Base-by-base conservation (phyloP, 2,797 vertebrate species). In the Siniperca scherzeri region DNA sequence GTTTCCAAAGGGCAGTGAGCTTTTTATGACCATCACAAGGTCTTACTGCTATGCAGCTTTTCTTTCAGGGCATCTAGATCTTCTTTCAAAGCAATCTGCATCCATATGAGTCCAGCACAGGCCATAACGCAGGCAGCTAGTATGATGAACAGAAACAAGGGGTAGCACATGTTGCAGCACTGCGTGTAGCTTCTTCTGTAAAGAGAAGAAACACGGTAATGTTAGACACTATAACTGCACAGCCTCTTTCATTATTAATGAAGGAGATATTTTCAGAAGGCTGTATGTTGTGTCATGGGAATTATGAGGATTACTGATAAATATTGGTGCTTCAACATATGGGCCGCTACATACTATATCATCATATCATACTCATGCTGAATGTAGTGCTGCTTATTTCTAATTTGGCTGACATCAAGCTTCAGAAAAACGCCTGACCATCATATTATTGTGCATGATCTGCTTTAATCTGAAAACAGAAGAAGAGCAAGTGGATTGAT, bases 81-180 rank as follows among this genome's bases (percentile, higher is more conserved):
- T 81, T 98, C 98, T 92, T 99, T 99, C 72, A 99, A 96, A 25
- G 98, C 97, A 74, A 99, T 96, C 92, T 99, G 98, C 98, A 99
- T 99, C 98, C 98, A 99, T 84, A 99, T 97, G 82, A 99, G 96
- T 79, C 98, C 98, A 69, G 97, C 96, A 40, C 97, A 99, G 0
- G 98, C 97, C 92, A 98, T 97, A 44, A 98, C 97, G 42, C 98
- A 99, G 57, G 98, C 98, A 0, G 97, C 97, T 0, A 99, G 95
- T 75, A 99, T 94, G 87, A 99, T 96, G 89, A 99, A 99, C 0
- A 97, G 95, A 82, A 98, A 99, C 53, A 99, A 88, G 0, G 98
- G 98, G 86, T 98, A 99, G 94, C 98, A 99, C 86, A 99, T 91
- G 64, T 92, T 97, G 96, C 98, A 99, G 94, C 98, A 99, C 88